phyloP scores from a whole-genome alignment of 2,888 invertebrate species.

The Empis livida region DNA sequence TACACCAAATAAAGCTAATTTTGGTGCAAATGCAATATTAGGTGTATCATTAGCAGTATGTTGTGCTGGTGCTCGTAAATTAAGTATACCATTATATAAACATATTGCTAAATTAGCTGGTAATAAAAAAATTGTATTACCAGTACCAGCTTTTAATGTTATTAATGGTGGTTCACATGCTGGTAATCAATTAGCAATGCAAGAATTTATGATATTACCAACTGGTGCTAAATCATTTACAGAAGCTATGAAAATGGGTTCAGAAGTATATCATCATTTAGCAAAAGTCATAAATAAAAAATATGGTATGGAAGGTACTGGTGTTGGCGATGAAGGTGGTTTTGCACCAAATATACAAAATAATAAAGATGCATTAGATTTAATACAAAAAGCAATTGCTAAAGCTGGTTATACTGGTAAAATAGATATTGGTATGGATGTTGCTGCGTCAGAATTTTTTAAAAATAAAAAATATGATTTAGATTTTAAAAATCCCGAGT shows the following conservation, averaged over 20 bases:
- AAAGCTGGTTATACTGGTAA: constrained; percentile 96
- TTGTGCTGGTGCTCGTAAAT: constrained; percentile 95
- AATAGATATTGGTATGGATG: constrained; percentile 97
- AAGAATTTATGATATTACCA: constrained; percentile 95
- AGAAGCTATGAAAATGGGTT: constrained; percentile 98
- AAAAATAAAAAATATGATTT: constrained; percentile 76
- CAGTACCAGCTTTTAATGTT: constrained; percentile 96
- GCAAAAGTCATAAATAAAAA: no score
- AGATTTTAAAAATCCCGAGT: constrained; percentile 93
- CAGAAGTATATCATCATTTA: constrained; percentile 75
- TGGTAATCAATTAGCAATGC: constrained; percentile 95
- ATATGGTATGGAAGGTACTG: constrained; percentile 82
- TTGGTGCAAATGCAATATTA: constrained; percentile 95
- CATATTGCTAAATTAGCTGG: constrained; percentile 95
- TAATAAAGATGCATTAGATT: constrained; percentile 83
- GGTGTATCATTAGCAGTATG: constrained; percentile 94
- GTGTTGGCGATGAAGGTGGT: constrained; percentile 98
- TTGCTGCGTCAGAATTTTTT: constrained; percentile 96
- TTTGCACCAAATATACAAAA: constrained; percentile 97
- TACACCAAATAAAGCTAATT: constrained; percentile 92
- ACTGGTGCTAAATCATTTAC: constrained; percentile 84
- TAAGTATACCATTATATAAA: constrained; percentile 76
- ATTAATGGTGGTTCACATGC: constrained; percentile 99
- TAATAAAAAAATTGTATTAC: constrained; percentile 77
- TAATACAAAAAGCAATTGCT: constrained; percentile 79